These are phyloP conservation scores for Trichopoda pennipes DNA, from an alignment of 2,888 invertebrate genomes.

Conservation along the genomic window DNA sequence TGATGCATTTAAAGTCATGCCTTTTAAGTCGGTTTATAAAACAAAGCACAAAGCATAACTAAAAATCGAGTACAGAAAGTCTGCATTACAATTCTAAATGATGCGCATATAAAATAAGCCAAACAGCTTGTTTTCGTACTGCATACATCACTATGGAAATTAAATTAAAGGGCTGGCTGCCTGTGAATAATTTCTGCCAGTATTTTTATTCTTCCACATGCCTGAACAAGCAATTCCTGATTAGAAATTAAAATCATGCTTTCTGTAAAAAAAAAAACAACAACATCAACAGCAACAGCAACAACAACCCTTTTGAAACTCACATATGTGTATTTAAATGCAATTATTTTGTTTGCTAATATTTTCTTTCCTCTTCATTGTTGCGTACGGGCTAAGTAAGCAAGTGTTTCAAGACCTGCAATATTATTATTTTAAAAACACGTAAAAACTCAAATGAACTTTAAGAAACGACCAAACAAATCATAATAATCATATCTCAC, in stretches of 20 bases:
- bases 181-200: slow-evolving; percentile 2
- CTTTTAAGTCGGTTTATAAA: background rate
- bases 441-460: slow-evolving; percentile 42
- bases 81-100: slow-evolving; percentile 72
- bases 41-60: slow-evolving; percentile 1
- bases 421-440: slow-evolving; percentile 25
- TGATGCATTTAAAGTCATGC: slow-evolving; percentile 6
- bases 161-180: slow-evolving; percentile 56
- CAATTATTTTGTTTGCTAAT: slow-evolving; percentile 57
- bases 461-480: background rate
- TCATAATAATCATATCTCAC: too few relatives aligned
- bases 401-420: slow-evolving; percentile 9
- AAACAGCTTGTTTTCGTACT: slow-evolving; percentile 54
- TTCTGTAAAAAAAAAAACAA: background rate
- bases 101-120: slow-evolving; percentile 77
- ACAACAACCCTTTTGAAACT: slow-evolving; percentile 1
- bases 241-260: slow-evolving; percentile 68
- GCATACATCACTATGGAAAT: slow-evolving; percentile 48
- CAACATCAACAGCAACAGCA: too few relatives aligned
- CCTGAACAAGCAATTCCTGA: slow-evolving; percentile 58
- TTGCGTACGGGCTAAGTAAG: background rate
- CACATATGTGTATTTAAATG: slow-evolving; percentile 48
- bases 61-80: background rate
- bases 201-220: slow-evolving; percentile 43
- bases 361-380: slow-evolving; percentile 11